These are phyloP conservation scores for Leptosomus discolor DNA, from an alignment of 2,113 vertebrate species.

Conservation along the genomic window DNA sequence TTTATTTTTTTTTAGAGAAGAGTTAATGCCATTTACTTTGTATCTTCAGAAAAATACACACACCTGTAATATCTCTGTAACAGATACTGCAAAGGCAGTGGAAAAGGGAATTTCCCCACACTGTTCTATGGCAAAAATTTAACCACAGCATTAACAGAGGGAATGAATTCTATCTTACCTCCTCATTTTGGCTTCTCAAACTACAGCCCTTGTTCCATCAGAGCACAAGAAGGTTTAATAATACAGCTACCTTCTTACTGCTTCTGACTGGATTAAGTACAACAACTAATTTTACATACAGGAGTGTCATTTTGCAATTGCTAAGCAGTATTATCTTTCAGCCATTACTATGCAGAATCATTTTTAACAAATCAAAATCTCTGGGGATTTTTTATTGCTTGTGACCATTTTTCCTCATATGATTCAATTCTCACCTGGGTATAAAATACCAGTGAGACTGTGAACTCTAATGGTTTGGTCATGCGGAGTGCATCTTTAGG, in stretches of 20 bases:
- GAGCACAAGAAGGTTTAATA: neutral
- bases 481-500: neutral
- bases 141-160: neutral
- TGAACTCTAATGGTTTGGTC: neutral
- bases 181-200: neutral
- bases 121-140: neutral
- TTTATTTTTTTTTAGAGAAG: neutral
- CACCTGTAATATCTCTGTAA: neutral
- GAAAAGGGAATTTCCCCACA: neutral
- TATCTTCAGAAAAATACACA: neutral
- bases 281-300: neutral
- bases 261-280: neutral
- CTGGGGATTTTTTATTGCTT: neutral
- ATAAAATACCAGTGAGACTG: neutral
- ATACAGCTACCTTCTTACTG: neutral
- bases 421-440: neutral
- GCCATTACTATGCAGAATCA: neutral
- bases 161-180: neutral
- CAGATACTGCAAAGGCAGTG: neutral
- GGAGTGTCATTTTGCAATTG: neutral
- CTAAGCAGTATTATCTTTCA: neutral
- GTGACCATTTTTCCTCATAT: neutral
- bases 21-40: neutral
- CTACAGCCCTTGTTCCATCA: neutral
- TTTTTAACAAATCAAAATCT: neutral